These are phyloP conservation scores for Nematolebias whitei DNA, from an alignment of 2,113 vertebrate genomes.

Conservation along the genomic window DNA sequence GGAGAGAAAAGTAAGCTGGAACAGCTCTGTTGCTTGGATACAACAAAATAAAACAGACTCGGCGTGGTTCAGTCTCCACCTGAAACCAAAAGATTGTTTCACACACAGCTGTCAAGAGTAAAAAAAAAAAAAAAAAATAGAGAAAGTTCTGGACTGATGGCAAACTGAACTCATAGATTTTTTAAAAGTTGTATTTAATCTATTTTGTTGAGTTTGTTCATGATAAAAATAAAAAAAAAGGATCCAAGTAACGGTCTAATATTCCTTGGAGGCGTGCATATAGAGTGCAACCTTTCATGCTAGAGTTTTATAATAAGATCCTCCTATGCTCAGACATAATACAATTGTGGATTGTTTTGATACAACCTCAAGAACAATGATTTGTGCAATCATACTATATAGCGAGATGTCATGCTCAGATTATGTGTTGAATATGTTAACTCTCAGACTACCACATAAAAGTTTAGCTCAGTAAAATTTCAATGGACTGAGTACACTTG, in stretches of 20 bases:
- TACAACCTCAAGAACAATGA: too few relatives aligned
- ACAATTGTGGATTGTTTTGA: too few relatives aligned
- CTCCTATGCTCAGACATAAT: too few relatives aligned
- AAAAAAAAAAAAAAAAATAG: conserved; percentile 62
- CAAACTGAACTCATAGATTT: conserved; percentile 19
- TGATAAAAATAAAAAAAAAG: background rate
- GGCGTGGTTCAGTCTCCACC: conserved; percentile 36
- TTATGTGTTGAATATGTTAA: too few relatives aligned
- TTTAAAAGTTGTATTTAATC: conserved; percentile 25
- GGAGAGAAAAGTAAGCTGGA: conserved; percentile 75
- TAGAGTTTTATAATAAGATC: too few relatives aligned
- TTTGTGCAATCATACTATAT: too few relatives aligned
- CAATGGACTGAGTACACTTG: background rate
- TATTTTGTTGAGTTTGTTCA: conserved; percentile 11
- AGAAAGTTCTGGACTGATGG: conserved; percentile 52
- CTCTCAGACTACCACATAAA: too few relatives aligned
- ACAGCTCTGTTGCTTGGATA: conserved; percentile 72
- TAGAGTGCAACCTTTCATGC: too few relatives aligned
- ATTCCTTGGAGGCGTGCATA: too few relatives aligned
- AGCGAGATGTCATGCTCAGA: too few relatives aligned
- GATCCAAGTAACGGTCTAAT: too few relatives aligned
- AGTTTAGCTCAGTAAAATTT: too few relatives aligned
- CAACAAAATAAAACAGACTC: conserved; percentile 72
- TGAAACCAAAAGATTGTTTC: conserved; percentile 66
- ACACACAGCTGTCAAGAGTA: conserved; percentile 49